Evolutionary conservation across 2,113 vertebrate species (phyloP).

Genomic region (Tenrec ecaudatus): DNA sequence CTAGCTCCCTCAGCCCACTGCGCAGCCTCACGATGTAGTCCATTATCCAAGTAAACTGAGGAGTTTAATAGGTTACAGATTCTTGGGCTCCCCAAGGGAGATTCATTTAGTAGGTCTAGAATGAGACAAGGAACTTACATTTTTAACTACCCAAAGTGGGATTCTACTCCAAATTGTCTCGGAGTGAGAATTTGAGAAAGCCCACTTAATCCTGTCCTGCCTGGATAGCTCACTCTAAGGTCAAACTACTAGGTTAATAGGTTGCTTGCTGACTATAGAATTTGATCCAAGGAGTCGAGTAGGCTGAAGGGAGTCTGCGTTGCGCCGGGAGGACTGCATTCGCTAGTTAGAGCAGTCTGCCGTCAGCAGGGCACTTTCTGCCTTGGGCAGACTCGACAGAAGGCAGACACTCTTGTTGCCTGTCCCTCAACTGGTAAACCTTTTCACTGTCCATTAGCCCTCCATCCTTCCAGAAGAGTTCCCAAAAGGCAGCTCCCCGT

Average conservation of each 20-base stretch:
- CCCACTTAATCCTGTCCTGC: background rate
- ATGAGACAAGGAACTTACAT: background rate
- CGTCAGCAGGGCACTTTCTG: background rate
- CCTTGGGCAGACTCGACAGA: background rate
- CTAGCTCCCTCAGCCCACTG: background rate
- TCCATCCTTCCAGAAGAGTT: background rate
- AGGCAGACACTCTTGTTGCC: background rate
- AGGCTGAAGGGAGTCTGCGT: background rate
- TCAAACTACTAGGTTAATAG: background rate
- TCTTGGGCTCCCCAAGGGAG: background rate
- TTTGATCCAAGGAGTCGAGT: background rate
- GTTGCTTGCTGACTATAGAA: background rate
- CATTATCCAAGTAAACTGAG: background rate
- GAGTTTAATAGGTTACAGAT: background rate
- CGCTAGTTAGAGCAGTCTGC: background rate
- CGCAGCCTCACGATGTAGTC: background rate
- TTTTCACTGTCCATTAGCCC: conserved; percentile 13
- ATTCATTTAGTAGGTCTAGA: background rate
- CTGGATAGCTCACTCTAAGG: background rate
- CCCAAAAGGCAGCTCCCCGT: background rate
- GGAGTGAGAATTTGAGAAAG: background rate
- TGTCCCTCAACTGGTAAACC: background rate
- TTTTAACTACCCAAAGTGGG: background rate
- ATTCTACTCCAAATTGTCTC: background rate
- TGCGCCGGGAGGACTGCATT: background rate